Conservation (phyloP, 2,888 invertebrate genomes). For the Pycnomerus fuliginosus region DNA sequence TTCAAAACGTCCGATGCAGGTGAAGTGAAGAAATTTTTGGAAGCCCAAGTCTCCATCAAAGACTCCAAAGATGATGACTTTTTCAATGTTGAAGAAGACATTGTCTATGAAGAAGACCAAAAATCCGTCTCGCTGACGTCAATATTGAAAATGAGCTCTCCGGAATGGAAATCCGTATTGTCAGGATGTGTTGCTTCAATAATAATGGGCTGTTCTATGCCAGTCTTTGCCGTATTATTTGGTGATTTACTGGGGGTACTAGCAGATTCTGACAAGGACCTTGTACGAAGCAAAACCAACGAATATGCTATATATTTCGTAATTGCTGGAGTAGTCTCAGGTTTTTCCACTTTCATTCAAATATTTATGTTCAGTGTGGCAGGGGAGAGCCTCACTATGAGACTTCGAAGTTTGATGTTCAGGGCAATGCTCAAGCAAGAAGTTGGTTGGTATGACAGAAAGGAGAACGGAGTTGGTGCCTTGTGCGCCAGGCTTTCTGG, state of each 20-base stretch:
- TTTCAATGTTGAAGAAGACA: not conserved
- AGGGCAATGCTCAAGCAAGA: constrained; percentile 70
- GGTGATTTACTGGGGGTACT: constrained; percentile 68
- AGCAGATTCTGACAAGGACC: constrained; percentile 42
- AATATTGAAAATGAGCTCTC: constrained; percentile 56
- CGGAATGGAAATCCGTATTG: constrained; percentile 67
- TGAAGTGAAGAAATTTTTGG: no score
- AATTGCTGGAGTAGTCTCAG: constrained; percentile 63
- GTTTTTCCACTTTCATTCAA: constrained; percentile 64
- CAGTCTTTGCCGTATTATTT: constrained; percentile 69
- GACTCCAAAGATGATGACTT: no score
- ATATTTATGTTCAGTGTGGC: constrained; percentile 68
- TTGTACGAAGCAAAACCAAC: constrained; percentile 61
- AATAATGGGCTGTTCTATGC: constrained; percentile 71
- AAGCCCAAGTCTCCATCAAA: no score
- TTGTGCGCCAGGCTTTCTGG: constrained; percentile 73
- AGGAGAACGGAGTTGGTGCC: constrained; percentile 71
- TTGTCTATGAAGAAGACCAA: constrained; percentile 10
- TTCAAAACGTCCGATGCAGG: not conserved
- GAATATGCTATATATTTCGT: constrained; percentile 67
- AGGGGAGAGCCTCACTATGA: constrained; percentile 75
- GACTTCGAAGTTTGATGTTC: constrained; percentile 67
- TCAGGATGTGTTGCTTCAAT: constrained; percentile 63
- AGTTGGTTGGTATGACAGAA: constrained; percentile 73
- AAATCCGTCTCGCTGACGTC: constrained; percentile 32